phyloP scores from a whole-genome alignment of 2,113 vertebrate genomes.

The Glareola pratincola region DNA sequence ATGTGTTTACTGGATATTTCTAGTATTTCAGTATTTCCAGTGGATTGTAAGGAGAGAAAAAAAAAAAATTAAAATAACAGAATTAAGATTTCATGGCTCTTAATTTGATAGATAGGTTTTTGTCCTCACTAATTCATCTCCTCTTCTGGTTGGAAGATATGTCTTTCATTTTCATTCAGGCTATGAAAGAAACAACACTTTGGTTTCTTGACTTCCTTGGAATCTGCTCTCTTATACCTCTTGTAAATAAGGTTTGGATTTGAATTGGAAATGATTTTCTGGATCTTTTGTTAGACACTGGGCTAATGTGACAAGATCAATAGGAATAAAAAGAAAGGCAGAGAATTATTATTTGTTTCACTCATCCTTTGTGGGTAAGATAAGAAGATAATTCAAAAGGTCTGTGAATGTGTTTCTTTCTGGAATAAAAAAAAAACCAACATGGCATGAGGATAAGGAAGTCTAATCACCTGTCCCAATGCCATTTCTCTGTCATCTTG shows the following conservation, averaged over 20 bases:
- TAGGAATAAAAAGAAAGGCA: neutral
- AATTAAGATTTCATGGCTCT: neutral
- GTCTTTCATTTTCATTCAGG: slow-evolving; percentile 12
- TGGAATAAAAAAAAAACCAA: neutral
- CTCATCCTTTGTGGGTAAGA: neutral
- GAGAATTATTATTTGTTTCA: neutral
- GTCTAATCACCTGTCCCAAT: neutral
- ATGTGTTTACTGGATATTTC: neutral
- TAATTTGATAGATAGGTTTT: neutral
- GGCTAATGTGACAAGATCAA: neutral
- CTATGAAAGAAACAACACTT: neutral
- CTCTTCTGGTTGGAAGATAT: neutral
- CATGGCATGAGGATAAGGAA: neutral
- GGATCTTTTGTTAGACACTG: neutral
- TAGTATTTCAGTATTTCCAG: neutral
- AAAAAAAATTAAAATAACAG: neutral
- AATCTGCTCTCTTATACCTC: neutral
- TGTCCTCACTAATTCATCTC: slow-evolving; percentile 24
- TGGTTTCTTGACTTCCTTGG: neutral
- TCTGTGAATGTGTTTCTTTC: neutral
- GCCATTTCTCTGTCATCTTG: neutral
- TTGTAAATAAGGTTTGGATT: neutral
- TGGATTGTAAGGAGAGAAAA: neutral
- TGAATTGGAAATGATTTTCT: neutral
- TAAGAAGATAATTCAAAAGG: neutral